Base-by-base conservation (phyloP, 1,140 invertebrate species). In the Zeugodacus cucurbitae region DNA sequence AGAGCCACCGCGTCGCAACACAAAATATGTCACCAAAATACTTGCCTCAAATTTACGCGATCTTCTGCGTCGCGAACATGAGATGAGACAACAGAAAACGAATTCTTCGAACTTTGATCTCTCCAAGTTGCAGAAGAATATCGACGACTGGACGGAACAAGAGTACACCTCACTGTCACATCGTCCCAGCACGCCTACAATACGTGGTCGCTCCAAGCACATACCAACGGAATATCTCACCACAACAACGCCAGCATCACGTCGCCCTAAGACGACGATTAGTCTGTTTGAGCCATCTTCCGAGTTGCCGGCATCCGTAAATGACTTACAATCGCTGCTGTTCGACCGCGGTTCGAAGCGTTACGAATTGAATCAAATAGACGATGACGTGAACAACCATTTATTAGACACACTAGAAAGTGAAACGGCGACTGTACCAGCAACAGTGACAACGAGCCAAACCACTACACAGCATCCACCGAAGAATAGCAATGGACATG, bases 101-200 rank as follows among this genome's bases (percentile, higher is more conserved):
- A 94, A 93, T 48, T 95, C 94, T 88, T 94, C 95, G 59, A 95
- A 95, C 0, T 96, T 96, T 90, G 96, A 97, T 90, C 95, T 96
- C 26, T 95, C 95, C 37, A 95, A 95, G 90, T 91, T 97, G 78
- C 96, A 97, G 91, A 96, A 97, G 90, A 97, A 97, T 89, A 97
- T 97, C 59, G 97, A 97, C 90, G 96, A 96, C 57, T 97, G 97
- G 97, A 97, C 96, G 2, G 96, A 96, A 90, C 96, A 97, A 94
- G 96, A 96, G 92, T 96, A 95, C 92, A 95, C 95, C 11, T 95
- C 95, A 64, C 91, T 94, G 10, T 93, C 94, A 4, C 93, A 94
- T 88, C 94, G 93, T 87, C 93, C 93, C 86, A 94, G 94, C 89
- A 94, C 94, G 20, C 94, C 93, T 89, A 95, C 94, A 89, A 95